Evolutionary conservation across 2,888 invertebrate species (phyloP).

Genomic region (Nowickia ferox): DNA sequence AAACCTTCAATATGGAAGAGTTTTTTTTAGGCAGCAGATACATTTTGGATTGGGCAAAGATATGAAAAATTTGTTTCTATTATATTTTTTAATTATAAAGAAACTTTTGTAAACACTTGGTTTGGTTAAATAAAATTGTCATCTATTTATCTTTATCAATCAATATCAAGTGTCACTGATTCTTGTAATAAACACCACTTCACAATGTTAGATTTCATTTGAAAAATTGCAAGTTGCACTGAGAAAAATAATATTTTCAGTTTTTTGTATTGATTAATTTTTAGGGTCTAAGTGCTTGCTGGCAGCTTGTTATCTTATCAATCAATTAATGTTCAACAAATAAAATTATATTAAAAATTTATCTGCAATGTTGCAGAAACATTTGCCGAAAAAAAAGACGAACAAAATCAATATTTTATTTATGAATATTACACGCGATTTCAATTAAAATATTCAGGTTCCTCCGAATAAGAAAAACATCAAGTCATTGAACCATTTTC

Average conservation of each 20-base stretch:
- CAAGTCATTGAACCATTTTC: too few relatives aligned
- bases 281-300: background rate
- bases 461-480: too few relatives aligned
- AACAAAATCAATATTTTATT: too few relatives aligned
- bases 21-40: too few relatives aligned
- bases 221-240: background rate
- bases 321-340: background rate
- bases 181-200: background rate
- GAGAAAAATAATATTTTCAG: background rate
- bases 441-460: too few relatives aligned
- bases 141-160: background rate
- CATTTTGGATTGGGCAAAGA: too few relatives aligned
- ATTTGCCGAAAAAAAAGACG: background rate
- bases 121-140: background rate
- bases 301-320: conserved; percentile 16
- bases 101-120: too few relatives aligned
- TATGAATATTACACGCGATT: too few relatives aligned
- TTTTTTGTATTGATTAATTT: background rate
- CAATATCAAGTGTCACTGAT: background rate
- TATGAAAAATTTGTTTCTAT: too few relatives aligned
- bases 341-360: background rate
- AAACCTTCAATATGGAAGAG: too few relatives aligned
- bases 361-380: background rate
- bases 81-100: too few relatives aligned
- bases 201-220: background rate